Conservation (phyloP, 1,140 invertebrate genomes). For the Acromyrmex charruanus region DNA sequence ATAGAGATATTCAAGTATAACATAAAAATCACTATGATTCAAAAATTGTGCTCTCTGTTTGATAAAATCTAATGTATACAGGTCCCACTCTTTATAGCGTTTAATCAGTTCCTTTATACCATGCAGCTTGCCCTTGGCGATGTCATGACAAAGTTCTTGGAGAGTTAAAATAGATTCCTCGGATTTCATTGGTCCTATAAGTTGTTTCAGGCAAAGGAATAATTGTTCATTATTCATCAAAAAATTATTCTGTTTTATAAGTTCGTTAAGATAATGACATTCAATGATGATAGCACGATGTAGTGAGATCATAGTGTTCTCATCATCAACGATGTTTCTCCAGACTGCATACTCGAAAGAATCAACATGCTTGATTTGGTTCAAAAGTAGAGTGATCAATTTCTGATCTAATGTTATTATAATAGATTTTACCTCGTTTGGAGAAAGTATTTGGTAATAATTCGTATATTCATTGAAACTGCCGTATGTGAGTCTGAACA, state of each 20-base stretch:
- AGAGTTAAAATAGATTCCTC: conserved; percentile 61
- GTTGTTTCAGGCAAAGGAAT: conserved; percentile 74
- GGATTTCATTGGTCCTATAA: conserved; percentile 75
- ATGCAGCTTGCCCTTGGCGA: conserved; percentile 67
- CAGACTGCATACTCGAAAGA: conserved; percentile 79
- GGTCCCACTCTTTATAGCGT: conserved; percentile 79
- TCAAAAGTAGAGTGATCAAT: conserved; percentile 74
- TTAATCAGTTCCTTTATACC: conserved; percentile 74
- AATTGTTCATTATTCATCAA: conserved; percentile 72
- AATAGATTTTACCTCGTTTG: not conserved
- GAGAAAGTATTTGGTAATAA: not conserved
- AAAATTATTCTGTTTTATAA: conserved; percentile 65
- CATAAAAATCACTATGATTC: conserved; percentile 60
- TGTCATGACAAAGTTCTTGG: conserved; percentile 71
- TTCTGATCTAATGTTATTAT: conserved; percentile 72
- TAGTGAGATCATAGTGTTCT: conserved; percentile 74
- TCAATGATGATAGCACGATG: conserved; percentile 80
- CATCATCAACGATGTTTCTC: conserved; percentile 77
- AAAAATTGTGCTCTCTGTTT: conserved; percentile 56
- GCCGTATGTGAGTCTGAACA: conserved; percentile 81
- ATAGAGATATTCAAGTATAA: not conserved
- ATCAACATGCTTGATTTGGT: conserved; percentile 78
- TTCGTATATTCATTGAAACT: not conserved
- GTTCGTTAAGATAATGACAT: conserved; percentile 78
- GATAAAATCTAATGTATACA: conserved; percentile 71